These are phyloP conservation scores for Willisornis vidua DNA, from an alignment of 2,113 vertebrate genomes.

Conservation along the genomic window DNA sequence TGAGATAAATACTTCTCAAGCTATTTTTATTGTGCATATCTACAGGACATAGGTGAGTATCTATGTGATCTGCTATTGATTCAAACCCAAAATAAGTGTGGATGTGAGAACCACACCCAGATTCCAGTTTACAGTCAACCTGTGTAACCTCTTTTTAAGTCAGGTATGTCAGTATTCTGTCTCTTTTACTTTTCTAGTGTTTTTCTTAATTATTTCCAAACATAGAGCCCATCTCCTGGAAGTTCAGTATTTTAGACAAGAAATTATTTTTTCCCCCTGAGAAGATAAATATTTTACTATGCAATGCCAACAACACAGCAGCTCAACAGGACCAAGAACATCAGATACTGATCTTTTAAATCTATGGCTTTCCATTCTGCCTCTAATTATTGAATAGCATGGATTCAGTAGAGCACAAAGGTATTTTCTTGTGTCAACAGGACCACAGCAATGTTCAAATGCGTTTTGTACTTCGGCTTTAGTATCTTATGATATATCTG, in stretches of 20 bases:
- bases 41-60: neutral
- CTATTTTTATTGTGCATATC: neutral
- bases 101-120: neutral
- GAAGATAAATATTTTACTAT: neutral
- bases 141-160: neutral
- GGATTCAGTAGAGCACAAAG: slow-evolving; percentile 47
- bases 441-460: slow-evolving; percentile 8
- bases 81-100: neutral
- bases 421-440: slow-evolving; percentile 54
- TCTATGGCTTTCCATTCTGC: neutral
- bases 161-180: neutral
- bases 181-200: neutral
- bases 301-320: neutral
- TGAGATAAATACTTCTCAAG: neutral
- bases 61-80: neutral
- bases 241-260: neutral
- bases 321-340: neutral
- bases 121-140: neutral
- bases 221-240: neutral
- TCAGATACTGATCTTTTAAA: slow-evolving; percentile 17
- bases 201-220: neutral
- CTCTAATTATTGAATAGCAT: neutral
- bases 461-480: slow-evolving; percentile 1
- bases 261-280: neutral
- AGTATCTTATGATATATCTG: slow-evolving; percentile 26